Evolutionary conservation across 2,113 vertebrate species (phyloP).

Genomic region (Anguilla rostrata): DNA sequence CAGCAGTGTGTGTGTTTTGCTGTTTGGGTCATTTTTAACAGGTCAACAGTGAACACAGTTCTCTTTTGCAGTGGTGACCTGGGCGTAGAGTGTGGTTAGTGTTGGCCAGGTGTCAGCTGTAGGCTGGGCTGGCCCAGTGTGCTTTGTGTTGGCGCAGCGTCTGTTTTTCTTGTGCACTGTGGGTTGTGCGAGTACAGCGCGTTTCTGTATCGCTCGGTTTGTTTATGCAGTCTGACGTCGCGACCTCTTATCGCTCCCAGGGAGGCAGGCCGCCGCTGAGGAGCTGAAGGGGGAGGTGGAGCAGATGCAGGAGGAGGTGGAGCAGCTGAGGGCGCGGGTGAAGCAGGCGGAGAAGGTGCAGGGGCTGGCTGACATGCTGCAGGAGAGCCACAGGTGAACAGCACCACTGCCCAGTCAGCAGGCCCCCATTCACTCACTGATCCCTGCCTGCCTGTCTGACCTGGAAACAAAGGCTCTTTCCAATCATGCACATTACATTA

Average conservation of each 20-base stretch:
- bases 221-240: background rate
- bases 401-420: background rate
- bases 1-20: too few species aligned
- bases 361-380: conserved; percentile 65
- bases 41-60: too few species aligned
- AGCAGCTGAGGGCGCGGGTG: conserved; percentile 61
- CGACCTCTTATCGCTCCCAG: conserved; percentile 23
- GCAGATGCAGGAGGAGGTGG: conserved; percentile 61
- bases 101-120: background rate
- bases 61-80: too few species aligned
- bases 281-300: conserved; percentile 63
- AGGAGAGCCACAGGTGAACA: conserved; percentile 72
- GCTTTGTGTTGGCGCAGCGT: background rate
- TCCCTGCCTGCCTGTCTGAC: too few species aligned
- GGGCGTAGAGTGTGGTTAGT: background rate
- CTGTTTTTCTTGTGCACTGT: background rate
- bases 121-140: background rate
- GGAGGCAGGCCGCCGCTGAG: conserved; percentile 62
- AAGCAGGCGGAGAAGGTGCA: conserved; percentile 60
- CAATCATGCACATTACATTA: too few species aligned
- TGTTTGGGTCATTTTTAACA: too few species aligned
- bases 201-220: background rate
- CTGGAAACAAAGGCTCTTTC: too few species aligned
- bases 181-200: background rate
- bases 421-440: too few species aligned